These are phyloP conservation scores for Pseudoips prasinana DNA, from an alignment of 2,888 invertebrate genomes.

Conservation along the genomic window DNA sequence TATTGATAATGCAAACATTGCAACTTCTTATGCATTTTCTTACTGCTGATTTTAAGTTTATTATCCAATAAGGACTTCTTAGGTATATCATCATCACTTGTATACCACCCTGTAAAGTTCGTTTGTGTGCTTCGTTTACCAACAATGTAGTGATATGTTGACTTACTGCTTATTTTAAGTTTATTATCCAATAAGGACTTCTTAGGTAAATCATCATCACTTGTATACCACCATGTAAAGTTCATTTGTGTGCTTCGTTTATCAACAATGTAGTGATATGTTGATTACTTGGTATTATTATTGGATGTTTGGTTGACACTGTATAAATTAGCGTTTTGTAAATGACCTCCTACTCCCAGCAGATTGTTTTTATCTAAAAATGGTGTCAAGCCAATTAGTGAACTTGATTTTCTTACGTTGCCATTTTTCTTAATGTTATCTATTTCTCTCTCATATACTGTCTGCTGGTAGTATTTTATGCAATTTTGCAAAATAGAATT, in stretches of 20 bases:
- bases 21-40: constrained; percentile 14
- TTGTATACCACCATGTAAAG: constrained; percentile 28
- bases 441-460: constrained; percentile 4
- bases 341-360: constrained; percentile 18
- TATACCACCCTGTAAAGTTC: constrained; percentile 29
- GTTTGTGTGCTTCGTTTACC: constrained; percentile 23
- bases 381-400: constrained; percentile 8
- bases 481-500: constrained; percentile 1
- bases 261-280: constrained; percentile 15
- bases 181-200: constrained; percentile 19
- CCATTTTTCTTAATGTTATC: constrained; percentile 10
- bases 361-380: constrained; percentile 15
- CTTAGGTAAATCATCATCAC: constrained; percentile 20
- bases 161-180: constrained; percentile 10
- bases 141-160: constrained; percentile 14
- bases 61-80: constrained; percentile 20
- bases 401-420: constrained; percentile 9
- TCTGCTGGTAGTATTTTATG: constrained; percentile 4
- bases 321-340: constrained; percentile 9
- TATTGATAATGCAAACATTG: constrained; percentile 12
- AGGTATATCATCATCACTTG: constrained; percentile 21
- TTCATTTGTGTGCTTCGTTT: constrained; percentile 24
- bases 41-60: constrained; percentile 9
- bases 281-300: constrained; percentile 9
- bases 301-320: constrained; percentile 6